Evolutionary conservation across 2,113 vertebrate genomes (phyloP).

Genomic region (Blennius ocellaris): DNA sequence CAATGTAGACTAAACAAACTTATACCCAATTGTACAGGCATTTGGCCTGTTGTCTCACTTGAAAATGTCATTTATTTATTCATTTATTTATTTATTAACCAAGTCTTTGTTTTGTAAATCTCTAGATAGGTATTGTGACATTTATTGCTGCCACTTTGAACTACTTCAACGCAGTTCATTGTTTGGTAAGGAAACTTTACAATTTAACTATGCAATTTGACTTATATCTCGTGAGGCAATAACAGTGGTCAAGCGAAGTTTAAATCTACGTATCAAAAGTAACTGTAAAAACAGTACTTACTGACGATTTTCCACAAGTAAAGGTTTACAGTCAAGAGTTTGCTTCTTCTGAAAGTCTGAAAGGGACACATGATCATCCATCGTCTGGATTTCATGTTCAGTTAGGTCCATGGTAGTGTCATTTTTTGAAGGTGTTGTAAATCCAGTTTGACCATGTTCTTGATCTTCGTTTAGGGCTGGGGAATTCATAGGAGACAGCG

Average conservation of each 20-base stretch:
- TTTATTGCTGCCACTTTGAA: not conserved
- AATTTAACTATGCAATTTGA: too few relatives aligned
- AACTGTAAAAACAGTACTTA: too few relatives aligned
- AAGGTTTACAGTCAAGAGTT: constrained; percentile 13
- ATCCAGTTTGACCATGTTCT: not conserved
- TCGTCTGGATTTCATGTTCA: not conserved
- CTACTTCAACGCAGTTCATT: not conserved
- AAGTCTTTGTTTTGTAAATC: not conserved
- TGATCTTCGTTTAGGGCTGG: not conserved
- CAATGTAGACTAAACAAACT: constrained; percentile 32
- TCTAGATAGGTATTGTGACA: not conserved
- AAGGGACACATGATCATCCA: not conserved
- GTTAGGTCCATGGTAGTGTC: not conserved
- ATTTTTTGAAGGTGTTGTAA: constrained; percentile 3
- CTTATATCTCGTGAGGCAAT: too few relatives aligned
- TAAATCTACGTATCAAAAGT: too few relatives aligned
- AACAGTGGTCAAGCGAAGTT: too few relatives aligned
- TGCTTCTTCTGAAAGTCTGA: constrained; percentile 10
- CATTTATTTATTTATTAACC: not conserved
- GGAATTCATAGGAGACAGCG: not conserved
- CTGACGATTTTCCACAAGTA: too few relatives aligned
- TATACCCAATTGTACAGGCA: constrained; percentile 11
- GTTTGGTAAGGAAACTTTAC: too few relatives aligned
- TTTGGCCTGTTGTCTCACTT: constrained; percentile 37
- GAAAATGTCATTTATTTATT: not conserved